Conservation (phyloP, 2,113 vertebrate genomes). For the Eira barbara region DNA sequence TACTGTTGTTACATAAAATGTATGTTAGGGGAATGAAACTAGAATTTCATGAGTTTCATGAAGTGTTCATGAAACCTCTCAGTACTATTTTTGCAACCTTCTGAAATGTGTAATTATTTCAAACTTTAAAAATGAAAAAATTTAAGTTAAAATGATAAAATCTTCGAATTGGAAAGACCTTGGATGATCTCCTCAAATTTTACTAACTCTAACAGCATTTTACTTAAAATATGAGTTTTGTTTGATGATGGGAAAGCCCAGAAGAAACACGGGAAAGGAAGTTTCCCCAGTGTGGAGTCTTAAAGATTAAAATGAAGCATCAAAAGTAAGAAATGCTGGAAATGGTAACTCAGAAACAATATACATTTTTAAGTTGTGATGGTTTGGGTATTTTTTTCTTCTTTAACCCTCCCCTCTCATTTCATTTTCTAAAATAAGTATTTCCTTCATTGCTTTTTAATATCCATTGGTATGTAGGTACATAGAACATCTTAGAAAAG, state of each 20-base stretch:
- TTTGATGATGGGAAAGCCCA: background rate
- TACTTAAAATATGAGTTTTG: background rate
- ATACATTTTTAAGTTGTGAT: background rate
- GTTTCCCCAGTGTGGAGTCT: background rate
- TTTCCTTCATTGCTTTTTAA: constrained; percentile 8
- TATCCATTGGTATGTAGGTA: background rate
- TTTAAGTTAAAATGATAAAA: background rate
- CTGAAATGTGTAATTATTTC: background rate
- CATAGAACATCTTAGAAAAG: background rate
- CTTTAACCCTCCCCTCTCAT: background rate
- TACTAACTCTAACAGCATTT: background rate
- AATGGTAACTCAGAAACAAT: background rate
- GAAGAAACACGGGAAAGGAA: background rate
- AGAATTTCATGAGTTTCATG: too few species aligned
- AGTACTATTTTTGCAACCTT: background rate
- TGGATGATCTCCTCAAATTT: background rate
- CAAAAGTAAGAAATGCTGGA: background rate
- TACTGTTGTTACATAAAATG: background rate
- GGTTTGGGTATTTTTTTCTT: background rate
- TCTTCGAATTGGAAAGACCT: background rate
- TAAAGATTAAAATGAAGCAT: constrained; percentile 17
- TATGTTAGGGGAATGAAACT: background rate
- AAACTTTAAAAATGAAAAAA: background rate
- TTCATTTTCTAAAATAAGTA: constrained; percentile 21
- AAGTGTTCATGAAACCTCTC: background rate